Evolutionary conservation across 2,888 invertebrate genomes (phyloP).

Genomic region (Cyclophora albipunctata): DNA sequence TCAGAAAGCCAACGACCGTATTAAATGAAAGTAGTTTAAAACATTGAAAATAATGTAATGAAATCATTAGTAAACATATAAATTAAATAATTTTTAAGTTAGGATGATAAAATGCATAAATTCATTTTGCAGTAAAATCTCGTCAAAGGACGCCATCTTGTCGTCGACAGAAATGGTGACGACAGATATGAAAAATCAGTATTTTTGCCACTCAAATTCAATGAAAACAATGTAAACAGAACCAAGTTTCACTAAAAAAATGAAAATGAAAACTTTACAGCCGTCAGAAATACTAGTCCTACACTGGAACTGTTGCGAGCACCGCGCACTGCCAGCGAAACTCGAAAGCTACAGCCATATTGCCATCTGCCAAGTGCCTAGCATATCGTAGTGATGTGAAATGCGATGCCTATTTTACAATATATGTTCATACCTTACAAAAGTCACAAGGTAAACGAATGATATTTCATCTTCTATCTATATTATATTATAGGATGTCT

Average conservation of each 20-base stretch:
- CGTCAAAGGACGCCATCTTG: conserved; percentile 76
- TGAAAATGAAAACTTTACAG: conserved; percentile 63
- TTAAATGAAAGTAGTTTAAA: conserved; percentile 37
- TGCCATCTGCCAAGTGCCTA: conserved; percentile 53
- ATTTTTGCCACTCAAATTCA: conserved; percentile 51
- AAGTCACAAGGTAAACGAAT: too few species aligned
- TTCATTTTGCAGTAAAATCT: conserved; percentile 69
- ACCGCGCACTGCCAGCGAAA: conserved; percentile 71
- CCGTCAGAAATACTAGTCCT: conserved; percentile 64
- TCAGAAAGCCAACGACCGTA: conserved; percentile 44
- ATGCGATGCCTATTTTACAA: too few species aligned
- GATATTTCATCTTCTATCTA: too few species aligned
- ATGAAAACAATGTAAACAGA: conserved; percentile 57
- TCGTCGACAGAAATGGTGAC: conserved; percentile 74
- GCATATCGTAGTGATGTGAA: conserved; percentile 29
- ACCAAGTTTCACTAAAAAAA: conserved; percentile 59
- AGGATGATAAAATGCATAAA: conserved; percentile 54
- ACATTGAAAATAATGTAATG: conserved; percentile 45
- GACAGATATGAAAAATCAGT: conserved; percentile 62
- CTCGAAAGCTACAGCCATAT: conserved; percentile 73
- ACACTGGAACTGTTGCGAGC: conserved; percentile 61
- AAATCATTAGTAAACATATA: conserved; percentile 43
- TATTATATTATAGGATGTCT: too few species aligned
- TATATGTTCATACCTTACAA: too few species aligned
- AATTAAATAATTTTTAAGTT: conserved; percentile 43